Base-by-base conservation (phyloP, 2,113 vertebrate species). In the Nothoprocta perdicaria region DNA sequence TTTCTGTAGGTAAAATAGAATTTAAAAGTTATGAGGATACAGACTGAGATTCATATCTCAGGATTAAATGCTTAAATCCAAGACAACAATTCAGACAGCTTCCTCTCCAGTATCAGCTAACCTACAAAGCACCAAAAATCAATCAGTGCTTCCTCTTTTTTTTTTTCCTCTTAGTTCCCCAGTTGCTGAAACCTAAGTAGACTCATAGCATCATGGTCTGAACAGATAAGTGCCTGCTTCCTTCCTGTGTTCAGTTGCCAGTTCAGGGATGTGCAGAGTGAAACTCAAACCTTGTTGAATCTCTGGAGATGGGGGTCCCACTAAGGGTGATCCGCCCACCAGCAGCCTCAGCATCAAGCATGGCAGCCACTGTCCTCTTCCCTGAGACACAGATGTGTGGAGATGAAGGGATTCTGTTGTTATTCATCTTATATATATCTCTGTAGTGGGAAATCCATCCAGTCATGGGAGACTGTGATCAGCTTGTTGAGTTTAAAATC, bases 11-110 rank as follows among this genome's bases (percentile, higher is more conserved):
- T 41, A 58, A 93, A 95, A 78, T 6, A 72, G 8, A 43, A 75
- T 38, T 38, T 38, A 48, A 16, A 71, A 65, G 1, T 45, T 26
- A 35, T 57, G 4, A 68, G 1, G 7, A 45, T 75, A 14, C 7
- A 72, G 12, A 19, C 46, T 58, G 46, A 91, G 21, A 73, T 66
- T 82, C 63, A 27, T 4, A 3, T 27, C 69, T 6, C 24, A 88
- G 43, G n/a, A 77, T 83, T 78, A 95, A 85, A 52, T 40, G 27
- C 3, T 80, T 83, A 83, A 89, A 89, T 89, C 38, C 22, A 75
- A 46, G 7, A 66, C 11, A 88, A 40, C 15, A 83, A 38, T 38
- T 83, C 18, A 62, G 61, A 35, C 41, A 77, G 9, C 7, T 23
- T 85, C 10, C 21, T 60, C 46, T 92, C 16, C 52, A 50, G 16